These are phyloP conservation scores for Diplodus sargus DNA, from an alignment of 2,797 vertebrate genomes.

Conservation along the genomic window DNA sequence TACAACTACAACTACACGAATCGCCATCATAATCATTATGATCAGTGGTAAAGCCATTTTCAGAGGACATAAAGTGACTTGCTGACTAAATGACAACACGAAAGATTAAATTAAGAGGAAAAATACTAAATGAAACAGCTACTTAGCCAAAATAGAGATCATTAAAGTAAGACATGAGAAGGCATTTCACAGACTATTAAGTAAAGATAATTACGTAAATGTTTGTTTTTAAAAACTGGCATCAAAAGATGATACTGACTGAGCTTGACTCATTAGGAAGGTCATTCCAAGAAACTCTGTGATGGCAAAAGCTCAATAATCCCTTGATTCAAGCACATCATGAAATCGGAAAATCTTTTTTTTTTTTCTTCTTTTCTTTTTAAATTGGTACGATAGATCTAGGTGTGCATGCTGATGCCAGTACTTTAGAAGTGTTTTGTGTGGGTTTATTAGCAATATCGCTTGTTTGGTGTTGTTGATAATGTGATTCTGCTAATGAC, in stretches of 20 bases:
- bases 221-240: constrained; percentile 46
- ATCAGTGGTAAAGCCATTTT: constrained; percentile 35
- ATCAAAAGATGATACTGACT: constrained; percentile 28
- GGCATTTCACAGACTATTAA: constrained; percentile 55
- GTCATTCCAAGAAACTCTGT: constrained; percentile 23
- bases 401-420: constrained; percentile 46
- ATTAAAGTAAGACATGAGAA: constrained; percentile 42
- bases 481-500: constrained; percentile 76
- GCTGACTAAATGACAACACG: constrained; percentile 32
- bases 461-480: constrained; percentile 70
- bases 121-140: constrained; percentile 28
- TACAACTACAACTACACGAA: constrained; percentile 30
- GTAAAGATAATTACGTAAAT: constrained; percentile 59
- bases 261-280: constrained; percentile 40
- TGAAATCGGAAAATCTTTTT: constrained; percentile 6
- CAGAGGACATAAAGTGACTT: constrained; percentile 52
- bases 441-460: constrained; percentile 58
- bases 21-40: constrained; percentile 31
- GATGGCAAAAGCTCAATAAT: constrained; percentile 9
- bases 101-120: constrained; percentile 41
- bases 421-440: constrained; percentile 43
- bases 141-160: constrained; percentile 33
- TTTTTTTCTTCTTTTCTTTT: not conserved
- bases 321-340: constrained; percentile 27
- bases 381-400: constrained; percentile 23